phyloP scores from a whole-genome alignment of 2,888 invertebrate species.

The Himalopsyche kuldschensis region DNA sequence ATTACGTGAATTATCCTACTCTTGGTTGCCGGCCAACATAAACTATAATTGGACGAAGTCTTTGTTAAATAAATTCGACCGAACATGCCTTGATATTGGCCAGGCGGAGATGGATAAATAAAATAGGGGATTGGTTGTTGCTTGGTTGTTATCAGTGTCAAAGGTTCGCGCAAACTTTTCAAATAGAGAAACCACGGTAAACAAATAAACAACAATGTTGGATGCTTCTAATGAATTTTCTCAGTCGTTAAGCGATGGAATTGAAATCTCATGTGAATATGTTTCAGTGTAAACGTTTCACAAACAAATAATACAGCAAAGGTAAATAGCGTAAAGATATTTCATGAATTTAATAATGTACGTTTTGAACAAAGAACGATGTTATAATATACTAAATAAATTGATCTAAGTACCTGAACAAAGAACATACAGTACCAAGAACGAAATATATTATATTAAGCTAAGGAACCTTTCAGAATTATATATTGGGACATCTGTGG shows the following conservation, averaged over 20 bases:
- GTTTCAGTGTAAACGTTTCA: background rate
- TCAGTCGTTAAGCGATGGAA: background rate
- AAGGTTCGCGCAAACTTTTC: background rate
- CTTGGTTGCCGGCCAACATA: background rate
- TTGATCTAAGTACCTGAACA: no score
- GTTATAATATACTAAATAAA: no score
- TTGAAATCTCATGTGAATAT: background rate
- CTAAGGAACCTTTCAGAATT: no score
- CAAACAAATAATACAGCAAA: background rate
- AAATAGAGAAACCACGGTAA: background rate
- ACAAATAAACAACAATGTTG: background rate
- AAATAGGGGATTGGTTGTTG: background rate
- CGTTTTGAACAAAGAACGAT: background rate
- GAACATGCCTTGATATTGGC: background rate
- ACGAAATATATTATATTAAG: no score
- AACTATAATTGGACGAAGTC: background rate
- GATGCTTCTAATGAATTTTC: background rate
- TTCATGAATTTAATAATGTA: background rate
- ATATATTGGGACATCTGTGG: no score
- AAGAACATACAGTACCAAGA: no score
- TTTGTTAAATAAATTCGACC: slow-evolving; percentile 3
- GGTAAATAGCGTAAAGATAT: background rate
- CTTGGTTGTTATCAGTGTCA: background rate
- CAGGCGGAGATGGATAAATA: background rate
- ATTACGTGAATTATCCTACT: background rate